Evolutionary conservation across 2,797 vertebrate genomes (phyloP), one percentile per base, ranked within the genome.

Genomic region (Melopsittacus undulatus): DNA sequence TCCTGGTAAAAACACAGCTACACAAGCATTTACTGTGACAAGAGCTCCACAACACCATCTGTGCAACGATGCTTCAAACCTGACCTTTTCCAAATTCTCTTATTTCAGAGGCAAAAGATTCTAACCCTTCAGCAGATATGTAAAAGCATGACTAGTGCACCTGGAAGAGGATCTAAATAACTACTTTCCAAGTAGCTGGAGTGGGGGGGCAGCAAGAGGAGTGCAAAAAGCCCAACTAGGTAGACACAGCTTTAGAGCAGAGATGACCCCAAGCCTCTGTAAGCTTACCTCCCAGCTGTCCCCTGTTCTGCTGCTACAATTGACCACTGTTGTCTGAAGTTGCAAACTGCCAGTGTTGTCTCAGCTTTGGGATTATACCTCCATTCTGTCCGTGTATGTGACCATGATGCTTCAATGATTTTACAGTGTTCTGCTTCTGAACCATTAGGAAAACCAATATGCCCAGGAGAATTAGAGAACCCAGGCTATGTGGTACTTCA

Each of bases 281-380:
- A 54, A 57, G 24, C 49, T 68, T n/a, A 36, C 19, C 5, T 42
- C 7, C 29, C 29, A 54, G 40, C n/a, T 66, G 49, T 51, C 23
- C 43, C 45, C 59, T 49, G 69, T 59, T 72, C 87, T 73, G 80
- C 42, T 66, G 64, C 64, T 83, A 80, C 19, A 72, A 46, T 7
- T 80, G 72, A 91, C 54, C 6, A 34, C 49, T 34, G 46, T 29
- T 74, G 46, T 42, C n/a, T 72, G 74, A 79, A 76, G 73, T 23
- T 73, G 21, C 32, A 74, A 74, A 38, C 27, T 43, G 45, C 76
- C 74, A 61, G 16, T 18, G 5, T 23, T 5, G 2, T n/a, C 66
- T 62, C 56, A 18, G 78, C 63, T 95, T 87, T 66, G 56, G 20
- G 87, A 40, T 59, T 78, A 34, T 85, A 64, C 66, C 61, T 77